Conservation (phyloP, 30 jellyfish, hydroid and myxozoan genomes). For the Turritopsis dohrnii region DNA sequence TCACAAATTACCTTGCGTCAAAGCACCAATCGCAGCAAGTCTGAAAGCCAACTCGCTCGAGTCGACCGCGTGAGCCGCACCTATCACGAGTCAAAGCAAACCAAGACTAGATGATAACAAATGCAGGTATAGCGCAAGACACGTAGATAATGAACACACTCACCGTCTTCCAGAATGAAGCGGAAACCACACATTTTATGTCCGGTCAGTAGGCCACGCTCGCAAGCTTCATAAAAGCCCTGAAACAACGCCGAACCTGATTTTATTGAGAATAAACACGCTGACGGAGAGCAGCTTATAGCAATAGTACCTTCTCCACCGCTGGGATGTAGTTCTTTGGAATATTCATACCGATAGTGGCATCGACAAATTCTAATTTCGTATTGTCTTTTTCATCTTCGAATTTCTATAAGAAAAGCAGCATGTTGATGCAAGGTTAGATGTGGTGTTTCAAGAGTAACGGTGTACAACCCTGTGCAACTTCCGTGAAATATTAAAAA, state of each 20-base stretch:
- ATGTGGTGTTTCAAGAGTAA: no score
- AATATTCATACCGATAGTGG: conserved; percentile 85
- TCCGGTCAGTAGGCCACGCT: conserved; percentile 79
- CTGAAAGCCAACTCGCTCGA: conserved; percentile 98
- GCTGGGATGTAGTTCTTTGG: conserved; percentile 95
- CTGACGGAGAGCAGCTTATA: background rate
- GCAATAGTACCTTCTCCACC: conserved; percentile 67
- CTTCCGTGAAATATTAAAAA: no score
- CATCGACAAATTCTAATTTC: conserved; percentile 88
- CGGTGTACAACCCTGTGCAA: no score
- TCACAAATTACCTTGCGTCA: conserved; percentile 73
- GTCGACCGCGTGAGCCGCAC: conserved; percentile 98
- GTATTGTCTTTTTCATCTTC: conserved; percentile 62
- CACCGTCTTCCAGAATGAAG: conserved; percentile 85
- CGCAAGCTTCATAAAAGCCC: conserved; percentile 97
- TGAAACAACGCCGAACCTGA: background rate
- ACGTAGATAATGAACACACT: conserved; percentile 22
- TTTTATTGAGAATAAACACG: background rate
- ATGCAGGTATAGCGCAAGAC: no score
- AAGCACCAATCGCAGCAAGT: conserved; percentile 89
- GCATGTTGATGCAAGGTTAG: no score
- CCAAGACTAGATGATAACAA: background rate
- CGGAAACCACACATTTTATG: conserved; percentile 77
- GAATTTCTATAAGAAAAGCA: conserved; percentile 50
- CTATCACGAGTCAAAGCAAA: conserved; percentile 17